These are phyloP conservation scores for Amniataba percoides DNA, from an alignment of 2,797 vertebrate species.

Conservation along the genomic window DNA sequence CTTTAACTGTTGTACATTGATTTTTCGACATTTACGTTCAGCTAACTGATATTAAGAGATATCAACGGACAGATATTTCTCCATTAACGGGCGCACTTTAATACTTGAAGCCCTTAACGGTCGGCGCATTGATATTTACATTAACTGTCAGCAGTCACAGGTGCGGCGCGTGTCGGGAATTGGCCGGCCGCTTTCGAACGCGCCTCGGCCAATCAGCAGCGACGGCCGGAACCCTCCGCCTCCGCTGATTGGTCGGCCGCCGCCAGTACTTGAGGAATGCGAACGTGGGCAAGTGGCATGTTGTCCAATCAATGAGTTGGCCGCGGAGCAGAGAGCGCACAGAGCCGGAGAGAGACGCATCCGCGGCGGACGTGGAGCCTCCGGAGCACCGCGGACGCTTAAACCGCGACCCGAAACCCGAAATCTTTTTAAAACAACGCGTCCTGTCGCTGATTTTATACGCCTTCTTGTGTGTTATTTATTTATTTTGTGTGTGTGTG, in stretches of 20 bases:
- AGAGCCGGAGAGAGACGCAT: too few species aligned
- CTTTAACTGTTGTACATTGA: too few species aligned
- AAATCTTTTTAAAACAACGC: constrained; percentile 15
- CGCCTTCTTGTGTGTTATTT: background rate
- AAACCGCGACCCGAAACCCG: background rate
- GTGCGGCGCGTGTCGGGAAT: constrained; percentile 37
- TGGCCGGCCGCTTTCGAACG: constrained; percentile 14
- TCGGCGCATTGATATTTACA: constrained; percentile 37
- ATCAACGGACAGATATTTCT: too few species aligned
- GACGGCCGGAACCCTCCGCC: background rate
- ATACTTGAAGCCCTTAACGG: too few species aligned
- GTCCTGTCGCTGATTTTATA: constrained; percentile 8
- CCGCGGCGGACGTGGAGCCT: too few species aligned
- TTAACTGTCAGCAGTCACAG: constrained; percentile 18
- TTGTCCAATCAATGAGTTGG: constrained; percentile 77
- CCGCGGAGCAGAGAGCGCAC: constrained; percentile 23
- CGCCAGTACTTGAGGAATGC: constrained; percentile 68
- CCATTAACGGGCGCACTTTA: background rate
- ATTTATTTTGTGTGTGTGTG: background rate
- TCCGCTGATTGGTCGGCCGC: constrained; percentile 68
- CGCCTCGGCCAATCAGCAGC: constrained; percentile 46
- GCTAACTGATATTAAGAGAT: too few species aligned
- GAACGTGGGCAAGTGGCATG: constrained; percentile 56
- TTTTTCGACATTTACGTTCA: too few species aligned
- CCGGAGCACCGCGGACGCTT: too few species aligned